These are phyloP conservation scores for Pseudomyrmex cubaensis DNA, from an alignment of 1,140 invertebrate species.

Conservation along the genomic window DNA sequence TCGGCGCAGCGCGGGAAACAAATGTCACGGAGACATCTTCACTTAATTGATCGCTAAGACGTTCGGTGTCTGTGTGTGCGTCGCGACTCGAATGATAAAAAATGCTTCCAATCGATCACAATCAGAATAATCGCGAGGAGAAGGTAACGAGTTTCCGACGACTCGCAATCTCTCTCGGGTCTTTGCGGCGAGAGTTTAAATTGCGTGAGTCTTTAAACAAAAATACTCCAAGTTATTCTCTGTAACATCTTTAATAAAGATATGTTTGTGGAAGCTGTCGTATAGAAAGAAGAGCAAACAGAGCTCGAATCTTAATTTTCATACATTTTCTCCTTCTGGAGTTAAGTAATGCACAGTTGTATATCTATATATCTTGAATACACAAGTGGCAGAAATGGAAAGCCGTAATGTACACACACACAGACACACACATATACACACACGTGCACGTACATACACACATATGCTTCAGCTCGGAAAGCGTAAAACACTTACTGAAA, in stretches of 20 bases:
- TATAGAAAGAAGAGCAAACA: neutral
- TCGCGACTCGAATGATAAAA: slow-evolving; percentile 21
- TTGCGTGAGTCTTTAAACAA: no score
- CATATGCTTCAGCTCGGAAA: neutral
- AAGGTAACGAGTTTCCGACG: slow-evolving; percentile 7
- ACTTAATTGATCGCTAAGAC: slow-evolving; percentile 51
- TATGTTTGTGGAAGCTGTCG: neutral
- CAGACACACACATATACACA: no score
- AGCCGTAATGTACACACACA: slow-evolving; percentile 24
- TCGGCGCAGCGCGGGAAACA: slow-evolving; percentile 2
- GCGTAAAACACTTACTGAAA: slow-evolving; percentile 47
- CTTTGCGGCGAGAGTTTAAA: no score
- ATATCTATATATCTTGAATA: slow-evolving; percentile 2
- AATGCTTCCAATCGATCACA: slow-evolving; percentile 20
- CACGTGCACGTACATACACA: no score
- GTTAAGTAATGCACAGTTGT: slow-evolving; percentile 27
- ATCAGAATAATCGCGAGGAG: slow-evolving; percentile 14
- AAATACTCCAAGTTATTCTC: neutral
- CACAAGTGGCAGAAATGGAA: slow-evolving; percentile 29
- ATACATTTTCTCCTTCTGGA: slow-evolving; percentile 34
- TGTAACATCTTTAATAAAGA: slow-evolving; percentile 1
- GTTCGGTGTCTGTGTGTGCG: slow-evolving; percentile 7
- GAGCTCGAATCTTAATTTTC: slow-evolving; percentile 28
- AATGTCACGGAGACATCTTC: slow-evolving; percentile 35
- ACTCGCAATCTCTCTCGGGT: neutral